These are phyloP conservation scores for Cladopsammia gracilis DNA, from an alignment of 64 coral and sea anemone genomes.

Conservation along the genomic window DNA sequence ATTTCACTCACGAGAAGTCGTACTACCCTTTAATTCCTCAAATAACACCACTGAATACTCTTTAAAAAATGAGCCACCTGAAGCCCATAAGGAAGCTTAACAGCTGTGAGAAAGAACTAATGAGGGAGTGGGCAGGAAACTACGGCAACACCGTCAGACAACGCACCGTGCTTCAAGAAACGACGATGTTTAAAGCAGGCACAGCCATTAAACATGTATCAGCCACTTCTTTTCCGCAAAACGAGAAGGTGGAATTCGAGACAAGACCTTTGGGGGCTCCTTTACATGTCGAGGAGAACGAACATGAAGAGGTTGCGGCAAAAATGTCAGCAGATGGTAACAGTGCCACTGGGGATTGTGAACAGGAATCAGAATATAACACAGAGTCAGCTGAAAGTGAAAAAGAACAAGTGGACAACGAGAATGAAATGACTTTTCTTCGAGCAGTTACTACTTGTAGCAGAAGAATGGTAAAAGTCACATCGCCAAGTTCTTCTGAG, in stretches of 20 bases:
- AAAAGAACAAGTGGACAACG: conserved; percentile 44
- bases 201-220: conserved; percentile 47
- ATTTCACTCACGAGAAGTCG: conserved; percentile 51
- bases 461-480: conserved; percentile 27
- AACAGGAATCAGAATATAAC: conserved; percentile 42
- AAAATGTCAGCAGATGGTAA: conserved; percentile 23
- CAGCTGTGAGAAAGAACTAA: background rate
- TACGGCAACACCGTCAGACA: background rate
- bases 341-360: conserved; percentile 3
- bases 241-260: conserved; percentile 44
- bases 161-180: conserved; percentile 5
- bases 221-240: background rate
- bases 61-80: conserved; percentile 37
- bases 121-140: conserved; percentile 57
- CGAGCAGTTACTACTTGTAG: conserved; percentile 21
- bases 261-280: conserved; percentile 6
- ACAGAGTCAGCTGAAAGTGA: conserved; percentile 3
- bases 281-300: conserved; percentile 24
- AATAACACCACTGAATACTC: conserved; percentile 26
- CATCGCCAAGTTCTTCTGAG: conserved; percentile 1
- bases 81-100: conserved; percentile 35
- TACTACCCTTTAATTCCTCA: conserved; percentile 47
- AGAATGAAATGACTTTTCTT: conserved; percentile 26
- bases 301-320: conserved; percentile 23
- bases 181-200: conserved; percentile 30